Percentiles rank a stretch among this genome's conserved stretches.
Conservation (phyloP, 2,113 vertebrate species). For the Myanophis thanlyinensis region DNA sequence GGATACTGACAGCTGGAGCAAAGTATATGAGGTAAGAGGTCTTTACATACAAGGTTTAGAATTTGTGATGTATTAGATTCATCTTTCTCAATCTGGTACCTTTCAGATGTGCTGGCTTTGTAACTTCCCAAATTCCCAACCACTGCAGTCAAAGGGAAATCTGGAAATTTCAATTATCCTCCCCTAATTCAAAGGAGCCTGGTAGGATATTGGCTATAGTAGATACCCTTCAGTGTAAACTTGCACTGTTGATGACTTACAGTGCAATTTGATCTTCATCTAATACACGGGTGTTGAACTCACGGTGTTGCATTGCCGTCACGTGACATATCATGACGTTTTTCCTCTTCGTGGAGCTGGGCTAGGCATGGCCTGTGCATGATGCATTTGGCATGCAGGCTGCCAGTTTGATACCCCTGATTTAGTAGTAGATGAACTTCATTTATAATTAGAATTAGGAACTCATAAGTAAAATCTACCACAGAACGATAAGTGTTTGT, state of each 20-base stretch:
- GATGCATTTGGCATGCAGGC: too few species aligned
- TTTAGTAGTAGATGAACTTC: neutral
- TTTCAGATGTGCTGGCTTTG: neutral
- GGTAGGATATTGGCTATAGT: neutral
- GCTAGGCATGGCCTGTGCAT: too few species aligned
- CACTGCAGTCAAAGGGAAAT: neutral
- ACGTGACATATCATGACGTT: too few species aligned
- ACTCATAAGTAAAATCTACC: neutral
- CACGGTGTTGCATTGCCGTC: too few species aligned
- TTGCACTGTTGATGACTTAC: neutral
- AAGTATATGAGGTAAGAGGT: slow-evolving; percentile 72
- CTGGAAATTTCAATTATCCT: neutral
- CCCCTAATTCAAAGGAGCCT: neutral
- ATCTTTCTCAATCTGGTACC: neutral
- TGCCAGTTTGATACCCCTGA: too few species aligned
- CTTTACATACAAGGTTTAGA: neutral
- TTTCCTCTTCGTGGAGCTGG: too few species aligned
- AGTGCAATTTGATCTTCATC: neutral
- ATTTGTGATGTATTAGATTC: slow-evolving; percentile 7
- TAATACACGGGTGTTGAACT: too few species aligned
- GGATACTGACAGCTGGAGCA: slow-evolving; percentile 81
- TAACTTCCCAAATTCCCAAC: neutral
- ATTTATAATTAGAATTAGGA: neutral
- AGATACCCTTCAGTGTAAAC: neutral
- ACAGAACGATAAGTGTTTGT: neutral